Evolutionary conservation across 64 coral and sea anemone genomes (phyloP).

Genomic region (Trachythela sp.): DNA sequence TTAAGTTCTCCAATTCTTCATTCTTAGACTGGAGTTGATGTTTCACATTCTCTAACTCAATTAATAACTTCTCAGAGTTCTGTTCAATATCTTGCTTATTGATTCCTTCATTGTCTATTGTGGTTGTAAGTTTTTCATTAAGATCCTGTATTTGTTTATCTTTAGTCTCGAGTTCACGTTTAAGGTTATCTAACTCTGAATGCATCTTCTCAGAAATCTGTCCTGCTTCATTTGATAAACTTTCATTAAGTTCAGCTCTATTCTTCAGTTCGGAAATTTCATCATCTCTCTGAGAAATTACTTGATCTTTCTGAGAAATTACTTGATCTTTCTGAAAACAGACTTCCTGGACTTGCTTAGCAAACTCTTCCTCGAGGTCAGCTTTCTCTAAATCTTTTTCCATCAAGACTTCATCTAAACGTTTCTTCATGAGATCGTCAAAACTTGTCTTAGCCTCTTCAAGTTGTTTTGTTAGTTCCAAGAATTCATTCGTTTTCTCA

Average conservation of each 20-base stretch:
- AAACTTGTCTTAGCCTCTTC: not conserved
- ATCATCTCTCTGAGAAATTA: not conserved
- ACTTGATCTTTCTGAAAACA: not conserved
- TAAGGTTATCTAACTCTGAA: not conserved
- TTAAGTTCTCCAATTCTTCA: not conserved
- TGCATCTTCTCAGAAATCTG: not conserved
- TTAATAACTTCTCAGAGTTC: not conserved
- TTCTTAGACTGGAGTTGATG: not conserved
- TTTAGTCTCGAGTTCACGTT: not conserved
- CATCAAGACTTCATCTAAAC: not conserved
- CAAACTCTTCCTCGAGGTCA: constrained; percentile 16
- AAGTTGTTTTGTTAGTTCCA: not conserved
- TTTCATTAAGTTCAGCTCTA: not conserved
- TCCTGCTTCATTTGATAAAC: not conserved
- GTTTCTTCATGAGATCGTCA: not conserved
- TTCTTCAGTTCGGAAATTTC: not conserved
- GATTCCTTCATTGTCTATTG: too few relatives aligned
- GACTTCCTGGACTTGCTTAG: constrained; percentile 1
- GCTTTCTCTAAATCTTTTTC: constrained; percentile 9
- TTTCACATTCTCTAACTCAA: not conserved
- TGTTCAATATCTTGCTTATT: too few relatives aligned
- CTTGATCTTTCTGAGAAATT: not conserved
- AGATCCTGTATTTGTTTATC: too few relatives aligned
- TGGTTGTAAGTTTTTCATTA: too few relatives aligned
- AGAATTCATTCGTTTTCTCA: not conserved